Base-by-base conservation (phyloP, 2,888 invertebrate genomes). In the Drosophila nigricruria region DNA sequence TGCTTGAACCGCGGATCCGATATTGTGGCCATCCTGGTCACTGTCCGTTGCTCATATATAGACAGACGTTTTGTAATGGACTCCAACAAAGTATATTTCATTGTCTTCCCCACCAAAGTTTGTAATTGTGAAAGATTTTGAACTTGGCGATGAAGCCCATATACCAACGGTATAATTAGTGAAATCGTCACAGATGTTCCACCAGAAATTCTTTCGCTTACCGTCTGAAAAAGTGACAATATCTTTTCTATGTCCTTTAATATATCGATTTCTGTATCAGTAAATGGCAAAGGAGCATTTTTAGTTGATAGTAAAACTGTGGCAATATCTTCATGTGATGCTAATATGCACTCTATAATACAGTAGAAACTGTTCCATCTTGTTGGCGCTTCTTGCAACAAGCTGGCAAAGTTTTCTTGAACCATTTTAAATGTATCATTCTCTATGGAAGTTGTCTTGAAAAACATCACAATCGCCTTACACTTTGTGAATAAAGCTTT, bases 141-240 rank as follows among this genome's bases (percentile, higher is more conserved):
- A 12, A 60, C n/a, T 65, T 65, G 45, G 3, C 56, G 70, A 23
- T 30, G 40, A 40, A 61, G 36, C 49, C 53, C 60, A 56, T 61
- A 60, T 70, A 40, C 27, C 49, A 50, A 27, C 20, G 50, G 61
- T 43, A 61, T 56, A 50, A 64, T 57, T 14, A 57, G 16, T 20
- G 62, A 67, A 18, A 65, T 25, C 1, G 70, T 70, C 3, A 67
- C 62, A 18, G 58, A 61, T n/a, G 60, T 66, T 42, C 47, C 38
- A 30, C 32, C 30, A 42, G 12, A 43, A 23, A 30, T 34, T 59
- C 59, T 59, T 20, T 56, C 49, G 25, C 56, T 18, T n/a, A 60
- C 65, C 3, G 20, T 1, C 61, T 45, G 43, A 59, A 34, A 68
- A 32, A 47, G 10, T 16, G 25, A 5, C 45, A 68, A 62, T 57